Percentiles rank a stretch among this genome's conserved stretches.
These are phyloP conservation scores for Dysidea cf. avara DNA, from an alignment of 37 sponge, comb jelly and placozoan species.

Conservation along the genomic window DNA sequence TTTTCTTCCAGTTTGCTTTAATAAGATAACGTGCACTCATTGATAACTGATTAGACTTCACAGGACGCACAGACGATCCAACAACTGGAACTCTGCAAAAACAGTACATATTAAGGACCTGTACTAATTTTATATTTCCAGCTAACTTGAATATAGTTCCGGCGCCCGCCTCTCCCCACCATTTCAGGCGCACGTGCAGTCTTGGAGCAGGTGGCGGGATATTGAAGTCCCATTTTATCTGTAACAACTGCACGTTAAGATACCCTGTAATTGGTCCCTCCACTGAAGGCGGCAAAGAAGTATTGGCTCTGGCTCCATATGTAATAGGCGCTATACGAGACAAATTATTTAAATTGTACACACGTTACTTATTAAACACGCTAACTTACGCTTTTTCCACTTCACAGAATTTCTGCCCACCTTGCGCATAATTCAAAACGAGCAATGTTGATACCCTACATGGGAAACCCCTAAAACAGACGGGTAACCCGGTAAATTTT, in stretches of 20 bases:
- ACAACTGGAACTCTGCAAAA: slow-evolving; percentile 6
- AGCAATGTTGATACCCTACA: neutral
- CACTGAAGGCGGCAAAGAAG: slow-evolving; percentile 69
- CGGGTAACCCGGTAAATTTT: too few relatives aligned
- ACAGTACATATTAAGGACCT: neutral
- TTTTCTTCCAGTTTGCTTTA: slow-evolving; percentile 9
- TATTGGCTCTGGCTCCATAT: slow-evolving; percentile 37
- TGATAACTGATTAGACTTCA: neutral
- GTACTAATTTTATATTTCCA: neutral
- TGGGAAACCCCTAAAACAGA: too few relatives aligned
- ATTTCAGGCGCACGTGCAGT: slow-evolving; percentile 49
- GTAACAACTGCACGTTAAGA: slow-evolving; percentile 32
- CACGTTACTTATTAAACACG: neutral
- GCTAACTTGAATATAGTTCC: slow-evolving; percentile 69
- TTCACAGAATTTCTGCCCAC: neutral
- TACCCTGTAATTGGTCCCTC: slow-evolving; percentile 44
- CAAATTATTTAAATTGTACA: neutral
- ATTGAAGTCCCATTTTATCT: slow-evolving; percentile 51
- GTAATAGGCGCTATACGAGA: neutral
- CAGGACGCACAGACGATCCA: neutral
- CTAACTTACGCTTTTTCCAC: slow-evolving; percentile 2
- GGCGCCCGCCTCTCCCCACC: slow-evolving; percentile 78
- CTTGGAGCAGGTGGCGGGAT: slow-evolving; percentile 59
- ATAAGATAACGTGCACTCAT: slow-evolving; percentile 22
- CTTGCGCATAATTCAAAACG: neutral